These are phyloP conservation scores for Drosophila sordidapex DNA, from an alignment of 2,888 invertebrate species.

Conservation along the genomic window DNA sequence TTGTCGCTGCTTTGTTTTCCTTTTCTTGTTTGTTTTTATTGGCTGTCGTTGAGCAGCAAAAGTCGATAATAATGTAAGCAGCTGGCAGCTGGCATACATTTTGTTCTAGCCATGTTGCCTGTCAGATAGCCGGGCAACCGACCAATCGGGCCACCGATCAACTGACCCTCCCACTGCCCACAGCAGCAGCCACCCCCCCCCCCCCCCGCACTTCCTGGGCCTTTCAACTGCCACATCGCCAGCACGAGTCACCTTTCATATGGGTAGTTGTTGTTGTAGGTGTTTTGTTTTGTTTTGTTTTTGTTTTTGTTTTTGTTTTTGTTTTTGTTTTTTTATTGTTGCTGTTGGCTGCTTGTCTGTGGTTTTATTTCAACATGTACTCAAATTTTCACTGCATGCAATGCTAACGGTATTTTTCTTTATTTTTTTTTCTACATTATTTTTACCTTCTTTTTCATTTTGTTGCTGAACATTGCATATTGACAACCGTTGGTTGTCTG, in stretches of 20 bases:
- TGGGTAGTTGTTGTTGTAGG: slow-evolving; percentile 16
- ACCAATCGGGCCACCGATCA: slow-evolving; percentile 11
- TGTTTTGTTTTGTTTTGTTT: background rate
- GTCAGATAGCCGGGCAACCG: slow-evolving; percentile 43
- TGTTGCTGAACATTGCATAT: slow-evolving; percentile 37
- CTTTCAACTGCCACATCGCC: slow-evolving; percentile 32
- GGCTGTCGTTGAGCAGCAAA: slow-evolving; percentile 61
- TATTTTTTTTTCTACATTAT: slow-evolving; percentile 18
- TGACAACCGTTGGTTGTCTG: slow-evolving; percentile 50
- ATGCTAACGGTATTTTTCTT: slow-evolving; percentile 34
- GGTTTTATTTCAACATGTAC: slow-evolving; percentile 54
- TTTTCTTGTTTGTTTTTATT: slow-evolving; percentile 8
- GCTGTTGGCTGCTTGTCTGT: slow-evolving; percentile 19
- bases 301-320: slow-evolving; percentile 1
- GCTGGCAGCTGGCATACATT: slow-evolving; percentile 74
- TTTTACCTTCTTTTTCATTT: slow-evolving; percentile 9
- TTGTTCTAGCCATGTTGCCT: slow-evolving; percentile 66
- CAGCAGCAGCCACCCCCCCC: background rate
- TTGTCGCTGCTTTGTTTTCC: slow-evolving; percentile 2
- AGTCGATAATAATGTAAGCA: slow-evolving; percentile 70
- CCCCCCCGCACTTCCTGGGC: too few species aligned
- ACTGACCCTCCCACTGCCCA: slow-evolving; percentile 12
- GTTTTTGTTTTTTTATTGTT: slow-evolving; percentile 8
- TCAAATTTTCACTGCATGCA: slow-evolving; percentile 60
- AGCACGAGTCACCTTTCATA: slow-evolving; percentile 60